These are phyloP conservation scores for Gracilinanus agilis DNA, from an alignment of 2,113 vertebrate species.

Conservation along the genomic window DNA sequence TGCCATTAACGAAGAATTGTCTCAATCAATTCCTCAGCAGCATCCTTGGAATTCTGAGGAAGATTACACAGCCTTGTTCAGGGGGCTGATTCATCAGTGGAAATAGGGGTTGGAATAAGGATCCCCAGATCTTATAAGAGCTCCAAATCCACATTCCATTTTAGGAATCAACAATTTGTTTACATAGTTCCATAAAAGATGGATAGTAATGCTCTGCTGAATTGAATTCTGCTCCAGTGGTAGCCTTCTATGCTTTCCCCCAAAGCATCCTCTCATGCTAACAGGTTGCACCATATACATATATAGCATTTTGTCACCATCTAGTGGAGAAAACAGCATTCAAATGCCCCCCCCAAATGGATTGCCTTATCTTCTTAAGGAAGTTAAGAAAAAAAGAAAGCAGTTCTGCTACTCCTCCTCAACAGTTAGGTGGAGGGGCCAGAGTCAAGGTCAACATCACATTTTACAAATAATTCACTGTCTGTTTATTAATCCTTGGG, in stretches of 20 bases:
- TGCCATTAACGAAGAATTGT: neutral
- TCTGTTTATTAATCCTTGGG: too few species aligned
- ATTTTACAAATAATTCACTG: neutral
- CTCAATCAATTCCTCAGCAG: neutral
- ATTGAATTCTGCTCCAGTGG: neutral
- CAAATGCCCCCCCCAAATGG: too few species aligned
- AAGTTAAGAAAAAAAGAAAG: too few species aligned
- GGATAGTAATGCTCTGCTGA: neutral
- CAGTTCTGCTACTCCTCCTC: neutral
- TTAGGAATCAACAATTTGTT: neutral
- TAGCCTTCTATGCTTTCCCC: neutral
- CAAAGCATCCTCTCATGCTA: neutral
- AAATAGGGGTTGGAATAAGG: neutral
- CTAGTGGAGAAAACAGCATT: slow-evolving; percentile 29
- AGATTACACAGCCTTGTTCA: neutral
- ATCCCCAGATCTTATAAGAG: neutral
- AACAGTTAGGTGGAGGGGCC: too few species aligned
- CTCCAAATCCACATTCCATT: neutral
- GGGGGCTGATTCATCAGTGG: neutral
- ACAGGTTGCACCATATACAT: neutral
- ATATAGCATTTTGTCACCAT: slow-evolving; percentile 33
- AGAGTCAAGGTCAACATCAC: neutral
- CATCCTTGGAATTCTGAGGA: neutral
- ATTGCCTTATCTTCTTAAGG: neutral
- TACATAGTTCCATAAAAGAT: neutral